Base-by-base conservation (phyloP, 2,888 invertebrate genomes). In the Meandrusa payeni region DNA sequence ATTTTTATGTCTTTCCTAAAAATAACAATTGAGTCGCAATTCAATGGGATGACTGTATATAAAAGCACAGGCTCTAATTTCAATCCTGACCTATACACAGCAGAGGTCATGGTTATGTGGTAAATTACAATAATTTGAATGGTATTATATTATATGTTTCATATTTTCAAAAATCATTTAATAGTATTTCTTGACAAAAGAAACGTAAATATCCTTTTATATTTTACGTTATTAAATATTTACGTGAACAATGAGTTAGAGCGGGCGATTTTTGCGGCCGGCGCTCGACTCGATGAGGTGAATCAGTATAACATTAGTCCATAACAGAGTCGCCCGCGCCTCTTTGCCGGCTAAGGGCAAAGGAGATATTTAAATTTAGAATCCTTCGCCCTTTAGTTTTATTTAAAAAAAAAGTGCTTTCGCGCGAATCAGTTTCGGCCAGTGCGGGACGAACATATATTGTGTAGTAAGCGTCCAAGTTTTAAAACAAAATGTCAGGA, bases 221-320 rank as follows among this genome's bases (percentile, higher is more conserved):
- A n/a, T n/a, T n/a, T n/a, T n/a, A n/a, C n/a, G n/a, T n/a, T n/a
- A 69, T 64, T 64, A 65, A 76, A 77, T 73, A 63, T 77, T 77
- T 76, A 75, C 69, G 74, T 70, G 73, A 80, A 83, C 77, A 86
- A 81, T 80, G 66, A 69, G 72, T 74, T 77, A 67, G 65, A 61
- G 57, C 64, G 68, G 61, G 63, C 75, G 70, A 76, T 76, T 81
- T 77, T 77, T 77, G 82, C 78, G 75, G 74, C 70, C 61, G 62
- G 73, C 73, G 74, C 76, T 61, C 59, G 32, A 20, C 74, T 61
- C 59, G 37, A 43, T 24, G 69, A 68, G 70, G 76, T 83, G 87
- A 83, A 77, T 86, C 86, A 87, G 87, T 86, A 66, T 66, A 69
- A 73, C 70, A 77, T 81, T 76, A 82, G 82, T 68, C 79, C 76